phyloP scores from a whole-genome alignment of 2,113 vertebrate species.

The Tetrax tetrax region DNA sequence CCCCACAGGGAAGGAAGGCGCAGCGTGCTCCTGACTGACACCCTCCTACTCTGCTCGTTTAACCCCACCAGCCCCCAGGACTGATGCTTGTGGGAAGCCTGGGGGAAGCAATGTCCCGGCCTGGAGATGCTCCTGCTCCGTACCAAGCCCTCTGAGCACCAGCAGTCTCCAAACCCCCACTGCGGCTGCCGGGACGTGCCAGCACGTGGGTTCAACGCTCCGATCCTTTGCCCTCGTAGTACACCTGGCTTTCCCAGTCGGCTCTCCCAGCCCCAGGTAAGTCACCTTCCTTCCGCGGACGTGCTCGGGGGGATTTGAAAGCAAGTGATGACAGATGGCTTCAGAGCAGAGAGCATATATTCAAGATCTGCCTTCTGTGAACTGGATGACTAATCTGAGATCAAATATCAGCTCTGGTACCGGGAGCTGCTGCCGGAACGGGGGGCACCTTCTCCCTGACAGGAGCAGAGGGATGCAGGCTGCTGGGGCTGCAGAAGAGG shows the following conservation, averaged over 20 bases:
- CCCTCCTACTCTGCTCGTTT: background rate
- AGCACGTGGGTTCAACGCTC: accelerated
- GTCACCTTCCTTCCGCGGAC: background rate
- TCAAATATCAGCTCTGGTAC: constrained; percentile 29
- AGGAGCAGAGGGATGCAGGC: background rate
- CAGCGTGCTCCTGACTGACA: background rate
- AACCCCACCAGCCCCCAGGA: background rate
- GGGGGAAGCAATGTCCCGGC: no score
- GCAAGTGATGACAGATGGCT: constrained; percentile 54
- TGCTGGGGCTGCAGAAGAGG: background rate
- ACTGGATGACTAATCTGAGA: constrained; percentile 40
- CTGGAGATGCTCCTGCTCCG: background rate
- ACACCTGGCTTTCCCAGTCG: background rate
- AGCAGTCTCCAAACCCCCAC: background rate
- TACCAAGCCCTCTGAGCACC: background rate
- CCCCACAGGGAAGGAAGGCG: background rate
- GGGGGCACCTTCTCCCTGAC: background rate
- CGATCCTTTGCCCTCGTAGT: accelerated
- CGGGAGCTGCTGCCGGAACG: background rate
- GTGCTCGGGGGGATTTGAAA: constrained; percentile 29
- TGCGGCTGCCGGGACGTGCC: background rate
- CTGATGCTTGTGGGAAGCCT: background rate
- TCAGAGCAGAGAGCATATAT: constrained; percentile 38
- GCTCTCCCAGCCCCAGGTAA: constrained; percentile 5
- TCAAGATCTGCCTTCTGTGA: constrained; percentile 46